These are phyloP conservation scores for Albula goreensis DNA, from an alignment of 2,113 vertebrate species.

Conservation along the genomic window DNA sequence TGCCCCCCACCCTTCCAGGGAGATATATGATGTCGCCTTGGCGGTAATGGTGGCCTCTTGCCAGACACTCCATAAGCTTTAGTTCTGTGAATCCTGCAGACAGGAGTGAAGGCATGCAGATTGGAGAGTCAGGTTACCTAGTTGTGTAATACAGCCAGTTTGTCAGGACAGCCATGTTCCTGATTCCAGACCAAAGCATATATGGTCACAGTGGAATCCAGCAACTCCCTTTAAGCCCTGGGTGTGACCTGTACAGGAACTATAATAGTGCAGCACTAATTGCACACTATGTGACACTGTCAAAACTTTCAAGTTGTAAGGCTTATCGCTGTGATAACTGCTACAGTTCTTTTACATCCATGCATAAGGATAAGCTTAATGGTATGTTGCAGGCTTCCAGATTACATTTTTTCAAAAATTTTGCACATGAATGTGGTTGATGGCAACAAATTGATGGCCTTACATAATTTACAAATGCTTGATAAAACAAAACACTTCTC, in stretches of 20 bases:
- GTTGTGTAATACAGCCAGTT: constrained; percentile 56
- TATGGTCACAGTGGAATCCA: constrained; percentile 44
- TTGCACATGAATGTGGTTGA: neutral
- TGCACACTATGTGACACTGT: neutral
- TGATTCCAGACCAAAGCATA: constrained; percentile 26
- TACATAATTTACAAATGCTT: neutral
- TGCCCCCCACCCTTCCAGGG: constrained; percentile 49
- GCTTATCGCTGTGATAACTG: neutral
- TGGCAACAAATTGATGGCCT: neutral
- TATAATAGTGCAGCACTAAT: neutral
- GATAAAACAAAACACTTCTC: neutral
- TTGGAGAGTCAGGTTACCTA: constrained; percentile 59
- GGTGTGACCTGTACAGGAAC: neutral
- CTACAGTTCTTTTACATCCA: neutral
- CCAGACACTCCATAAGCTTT: constrained; percentile 56
- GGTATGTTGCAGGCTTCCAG: neutral
- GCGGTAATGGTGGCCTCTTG: constrained; percentile 60
- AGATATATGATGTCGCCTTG: constrained; percentile 75
- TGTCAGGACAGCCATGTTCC: constrained; percentile 35
- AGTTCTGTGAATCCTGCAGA: constrained; percentile 67
- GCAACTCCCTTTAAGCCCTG: constrained; percentile 14
- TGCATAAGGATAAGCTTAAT: neutral
- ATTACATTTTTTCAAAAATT: neutral
- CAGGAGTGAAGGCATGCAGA: constrained; percentile 40
- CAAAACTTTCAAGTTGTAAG: neutral